Conservation (phyloP, 2,113 vertebrate species). For the Nannobrachium achirus region DNA sequence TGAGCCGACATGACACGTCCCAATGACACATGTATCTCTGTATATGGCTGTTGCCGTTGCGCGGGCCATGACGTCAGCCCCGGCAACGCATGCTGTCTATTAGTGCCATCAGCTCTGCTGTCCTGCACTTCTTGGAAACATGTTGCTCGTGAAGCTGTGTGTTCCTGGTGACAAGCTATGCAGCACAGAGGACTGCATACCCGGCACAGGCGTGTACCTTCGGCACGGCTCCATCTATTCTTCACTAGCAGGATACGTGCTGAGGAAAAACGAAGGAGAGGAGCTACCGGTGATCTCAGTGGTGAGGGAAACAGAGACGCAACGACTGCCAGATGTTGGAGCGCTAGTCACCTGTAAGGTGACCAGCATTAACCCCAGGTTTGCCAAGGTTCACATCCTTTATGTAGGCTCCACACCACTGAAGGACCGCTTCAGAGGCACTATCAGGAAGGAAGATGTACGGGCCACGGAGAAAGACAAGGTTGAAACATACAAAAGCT, state of each 20-base stretch:
- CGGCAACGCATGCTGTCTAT: too few species aligned
- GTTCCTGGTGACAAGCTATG: constrained; percentile 90
- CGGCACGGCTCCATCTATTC: constrained; percentile 91
- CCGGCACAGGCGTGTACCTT: constrained; percentile 89
- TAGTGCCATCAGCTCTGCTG: too few species aligned
- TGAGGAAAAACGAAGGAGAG: constrained; percentile 85
- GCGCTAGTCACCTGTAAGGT: constrained; percentile 96
- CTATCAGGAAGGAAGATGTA: constrained; percentile 96
- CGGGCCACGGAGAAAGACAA: constrained; percentile 98
- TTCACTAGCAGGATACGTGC: constrained; percentile 86
- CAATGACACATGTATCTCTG: too few species aligned
- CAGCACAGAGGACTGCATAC: constrained; percentile 86
- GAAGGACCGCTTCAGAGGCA: constrained; percentile 94
- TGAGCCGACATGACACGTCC: too few species aligned
- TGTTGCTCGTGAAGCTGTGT: constrained; percentile 84
- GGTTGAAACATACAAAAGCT: constrained; percentile 98
- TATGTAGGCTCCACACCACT: constrained; percentile 92
- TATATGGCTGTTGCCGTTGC: too few species aligned
- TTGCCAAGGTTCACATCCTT: constrained; percentile 95
- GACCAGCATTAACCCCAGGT: constrained; percentile 94
- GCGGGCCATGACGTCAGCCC: too few species aligned
- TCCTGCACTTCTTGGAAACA: constrained; percentile 74
- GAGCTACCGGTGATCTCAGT: constrained; percentile 93
- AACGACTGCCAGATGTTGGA: constrained; percentile 90
- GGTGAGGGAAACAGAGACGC: constrained; percentile 89